A percentile compares a stretch with the other conserved stretches of the same genome.
Conservation (phyloP, 2,888 invertebrate genomes). For the Antitype chi region DNA sequence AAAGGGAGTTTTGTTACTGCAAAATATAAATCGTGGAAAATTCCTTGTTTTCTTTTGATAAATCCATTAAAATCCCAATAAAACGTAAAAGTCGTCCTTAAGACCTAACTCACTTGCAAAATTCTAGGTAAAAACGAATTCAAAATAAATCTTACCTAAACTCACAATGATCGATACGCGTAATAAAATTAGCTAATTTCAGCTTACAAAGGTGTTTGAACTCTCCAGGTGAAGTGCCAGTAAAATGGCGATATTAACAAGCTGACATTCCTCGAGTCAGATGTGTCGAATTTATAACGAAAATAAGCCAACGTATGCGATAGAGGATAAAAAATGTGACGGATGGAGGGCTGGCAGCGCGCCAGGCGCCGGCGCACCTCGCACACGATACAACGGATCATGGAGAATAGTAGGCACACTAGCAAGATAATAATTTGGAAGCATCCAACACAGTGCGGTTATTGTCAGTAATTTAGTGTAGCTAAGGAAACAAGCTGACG, state of each 20-base stretch:
- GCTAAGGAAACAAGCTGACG: not conserved
- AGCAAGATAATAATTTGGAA: not conserved
- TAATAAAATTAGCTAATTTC: not conserved
- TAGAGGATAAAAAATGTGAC: conserved; percentile 63
- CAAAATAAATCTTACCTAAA: not conserved
- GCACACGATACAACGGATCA: not conserved
- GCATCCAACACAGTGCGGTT: not conserved
- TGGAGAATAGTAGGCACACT: conserved; percentile 29
- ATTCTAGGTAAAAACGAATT: not conserved
- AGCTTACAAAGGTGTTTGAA: conserved; percentile 39
- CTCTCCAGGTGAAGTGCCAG: conserved; percentile 35
- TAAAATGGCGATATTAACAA: conserved; percentile 47
- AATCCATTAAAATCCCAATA: not conserved
- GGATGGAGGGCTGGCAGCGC: conserved; percentile 55
- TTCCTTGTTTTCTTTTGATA: conserved; percentile 24
- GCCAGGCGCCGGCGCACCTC: conserved; percentile 54
- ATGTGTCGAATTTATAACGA: conserved; percentile 65
- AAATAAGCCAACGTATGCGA: conserved; percentile 64
- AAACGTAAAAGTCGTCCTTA: not conserved
- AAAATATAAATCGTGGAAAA: conserved; percentile 48
- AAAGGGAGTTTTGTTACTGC: conserved; percentile 37
- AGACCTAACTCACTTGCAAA: not conserved
- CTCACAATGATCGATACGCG: not conserved
- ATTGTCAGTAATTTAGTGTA: not conserved
- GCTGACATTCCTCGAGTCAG: conserved; percentile 54